Evolutionary conservation across 1,140 invertebrate genomes (phyloP), one percentile per base, ranked within the genome.

Genomic region (Drosophila bipectinata): DNA sequence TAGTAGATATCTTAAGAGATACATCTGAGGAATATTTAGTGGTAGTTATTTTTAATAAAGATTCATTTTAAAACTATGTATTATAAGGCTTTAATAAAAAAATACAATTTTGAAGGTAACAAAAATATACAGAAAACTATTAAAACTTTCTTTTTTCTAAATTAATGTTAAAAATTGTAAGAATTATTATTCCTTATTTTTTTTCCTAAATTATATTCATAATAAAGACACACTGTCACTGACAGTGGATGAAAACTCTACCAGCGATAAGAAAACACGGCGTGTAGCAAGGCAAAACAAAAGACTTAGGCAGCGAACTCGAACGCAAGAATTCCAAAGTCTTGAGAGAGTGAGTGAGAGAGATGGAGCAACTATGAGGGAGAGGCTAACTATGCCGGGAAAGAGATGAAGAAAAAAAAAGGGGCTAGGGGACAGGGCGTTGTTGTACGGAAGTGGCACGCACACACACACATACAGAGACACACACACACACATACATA

Each of bases 261-360:
- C 45, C 63, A 24, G 47, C 60, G 63, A 67, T 67, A 67, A 67
- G 32, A 57, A 57, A 57, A 61, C 59, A 60, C 32, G 47, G 34
- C 28, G 15, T 28, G 58, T 58, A 68, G 71, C 21, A 37, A 39
- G 64, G 57, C 77, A 47, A 87, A 77, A 87, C 83, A 87, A 87
- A 87, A 87, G 82, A 87, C 82, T 87, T 37, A 88, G 47, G 83
- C 82, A 88, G 72, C 79, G 83, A 87, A 87, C 83, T 76, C 75
- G 79, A 83, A 88, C 62, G 28, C 54, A 77, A 79, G 80, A 84
- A 79, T 15, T 2, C 21, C 21, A 21, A 21, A 21, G 15, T 76
- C 51, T 55, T 47, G 39, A 60, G 49, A 15, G 14, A 48, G 49
- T 26, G 21, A 48, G 39, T 49, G 6, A 14, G n/a, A 12, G 15